Evolutionary conservation across 2,113 vertebrate species (phyloP).

Genomic region (Pseudonaja textilis): DNA sequence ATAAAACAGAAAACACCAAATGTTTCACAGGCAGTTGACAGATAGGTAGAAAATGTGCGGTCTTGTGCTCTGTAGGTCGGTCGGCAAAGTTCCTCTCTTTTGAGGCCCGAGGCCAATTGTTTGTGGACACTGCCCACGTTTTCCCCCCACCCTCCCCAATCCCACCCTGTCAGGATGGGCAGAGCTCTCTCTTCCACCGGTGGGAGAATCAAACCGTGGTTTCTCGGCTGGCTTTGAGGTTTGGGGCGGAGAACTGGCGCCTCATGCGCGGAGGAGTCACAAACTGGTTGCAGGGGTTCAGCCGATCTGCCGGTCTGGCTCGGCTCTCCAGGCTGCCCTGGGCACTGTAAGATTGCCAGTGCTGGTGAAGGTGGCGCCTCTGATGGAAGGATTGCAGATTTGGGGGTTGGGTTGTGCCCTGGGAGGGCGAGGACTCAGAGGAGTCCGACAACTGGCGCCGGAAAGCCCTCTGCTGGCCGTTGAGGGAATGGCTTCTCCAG

Average conservation of each 20-base stretch:
- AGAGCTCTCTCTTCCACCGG: constrained; percentile 42
- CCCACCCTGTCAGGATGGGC: background rate
- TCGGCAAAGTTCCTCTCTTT: constrained; percentile 15
- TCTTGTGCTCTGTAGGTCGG: constrained; percentile 19
- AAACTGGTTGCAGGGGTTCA: constrained; percentile 73
- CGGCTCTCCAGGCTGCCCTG: constrained; percentile 49
- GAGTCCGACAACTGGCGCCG: constrained; percentile 71
- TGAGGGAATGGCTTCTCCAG: constrained; percentile 93
- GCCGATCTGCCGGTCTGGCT: constrained; percentile 66
- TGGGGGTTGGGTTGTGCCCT: constrained; percentile 62
- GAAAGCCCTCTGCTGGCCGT: constrained; percentile 69
- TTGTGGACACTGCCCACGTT: background rate
- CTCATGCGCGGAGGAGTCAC: constrained; percentile 90
- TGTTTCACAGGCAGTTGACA: constrained; percentile 14
- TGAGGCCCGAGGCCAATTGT: constrained; percentile 16
- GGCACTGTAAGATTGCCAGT: constrained; percentile 70
- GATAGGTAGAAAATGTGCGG: constrained; percentile 37
- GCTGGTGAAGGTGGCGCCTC: constrained; percentile 75
- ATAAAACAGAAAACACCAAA: constrained; percentile 6
- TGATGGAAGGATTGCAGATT: constrained; percentile 74
- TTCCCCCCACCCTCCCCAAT: constrained; percentile 22
- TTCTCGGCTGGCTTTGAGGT: constrained; percentile 91
- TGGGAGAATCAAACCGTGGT: constrained; percentile 81
- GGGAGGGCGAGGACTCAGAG: constrained; percentile 69
- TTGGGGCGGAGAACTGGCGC: constrained; percentile 92